phyloP scores from a whole-genome alignment of 1,140 invertebrate species.

The Sitophilus oryzae region DNA sequence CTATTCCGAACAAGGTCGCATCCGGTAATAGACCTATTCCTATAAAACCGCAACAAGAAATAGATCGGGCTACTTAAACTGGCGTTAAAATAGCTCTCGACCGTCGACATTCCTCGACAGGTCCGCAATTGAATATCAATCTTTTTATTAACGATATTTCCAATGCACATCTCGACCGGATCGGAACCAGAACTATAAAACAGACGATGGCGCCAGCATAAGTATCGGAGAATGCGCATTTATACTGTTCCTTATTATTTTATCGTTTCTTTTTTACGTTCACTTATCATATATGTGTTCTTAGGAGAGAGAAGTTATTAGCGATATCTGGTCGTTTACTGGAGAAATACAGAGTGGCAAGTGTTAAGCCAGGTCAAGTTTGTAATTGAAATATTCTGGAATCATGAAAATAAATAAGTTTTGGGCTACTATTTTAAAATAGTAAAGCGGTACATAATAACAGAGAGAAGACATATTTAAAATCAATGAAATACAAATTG shows the following conservation, averaged over 20 bases:
- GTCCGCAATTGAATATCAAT: constrained; percentile 2
- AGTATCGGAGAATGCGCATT: neutral
- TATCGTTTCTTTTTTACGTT: neutral
- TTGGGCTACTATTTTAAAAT: too few relatives aligned
- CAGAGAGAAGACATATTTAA: too few relatives aligned
- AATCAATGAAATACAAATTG: too few relatives aligned
- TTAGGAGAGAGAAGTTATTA: too few relatives aligned
- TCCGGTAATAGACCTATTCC: neutral
- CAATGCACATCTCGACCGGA: neutral
- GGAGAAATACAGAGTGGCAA: too few relatives aligned
- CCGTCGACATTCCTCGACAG: neutral
- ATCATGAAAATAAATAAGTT: too few relatives aligned
- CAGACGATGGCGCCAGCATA: neutral
- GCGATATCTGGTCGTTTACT: too few relatives aligned
- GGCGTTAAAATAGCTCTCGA: neutral
- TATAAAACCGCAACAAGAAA: neutral
- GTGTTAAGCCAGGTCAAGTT: too few relatives aligned
- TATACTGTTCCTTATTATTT: neutral
- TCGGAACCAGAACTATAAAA: constrained; percentile 5
- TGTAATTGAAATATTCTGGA: too few relatives aligned
- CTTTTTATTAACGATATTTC: constrained; percentile 10
- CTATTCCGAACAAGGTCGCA: neutral
- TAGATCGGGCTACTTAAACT: neutral
- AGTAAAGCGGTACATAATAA: too few relatives aligned
- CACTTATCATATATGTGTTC: too few relatives aligned